Conservation (phyloP, 2,888 invertebrate genomes). For the Drosophila fungiperda region DNA sequence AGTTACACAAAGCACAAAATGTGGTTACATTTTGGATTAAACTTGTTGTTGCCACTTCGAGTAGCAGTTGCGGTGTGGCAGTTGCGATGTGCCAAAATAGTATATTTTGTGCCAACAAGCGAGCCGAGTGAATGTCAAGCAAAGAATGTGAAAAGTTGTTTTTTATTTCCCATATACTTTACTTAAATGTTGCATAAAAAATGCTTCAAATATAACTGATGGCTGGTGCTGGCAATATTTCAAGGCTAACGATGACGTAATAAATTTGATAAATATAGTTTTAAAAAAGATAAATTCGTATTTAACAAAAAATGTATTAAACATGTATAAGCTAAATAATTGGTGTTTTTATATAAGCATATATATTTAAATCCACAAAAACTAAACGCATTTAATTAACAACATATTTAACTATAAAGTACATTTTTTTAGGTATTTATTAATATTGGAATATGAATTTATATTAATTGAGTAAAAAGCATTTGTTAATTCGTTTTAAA, state of each 20-base stretch:
- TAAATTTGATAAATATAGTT: neutral
- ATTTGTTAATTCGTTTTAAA: neutral
- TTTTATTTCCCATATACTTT: slow-evolving; percentile 2
- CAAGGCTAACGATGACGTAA: slow-evolving; percentile 16
- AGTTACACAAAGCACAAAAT: slow-evolving; percentile 78
- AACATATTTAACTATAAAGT: neutral
- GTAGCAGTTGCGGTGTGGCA: slow-evolving; percentile 13
- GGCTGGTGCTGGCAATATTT: slow-evolving; percentile 8
- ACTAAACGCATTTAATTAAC: neutral
- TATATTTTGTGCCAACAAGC: slow-evolving; percentile 32
- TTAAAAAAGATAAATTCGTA: neutral
- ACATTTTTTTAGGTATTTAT: neutral
- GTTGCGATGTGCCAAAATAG: slow-evolving; percentile 15
- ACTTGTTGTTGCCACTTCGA: slow-evolving; percentile 19
- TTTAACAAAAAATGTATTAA: neutral
- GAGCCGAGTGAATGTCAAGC: slow-evolving; percentile 36
- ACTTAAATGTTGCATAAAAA: slow-evolving; percentile 16
- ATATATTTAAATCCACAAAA: too few species aligned
- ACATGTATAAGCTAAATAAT: neutral
- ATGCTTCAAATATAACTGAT: slow-evolving; percentile 13
- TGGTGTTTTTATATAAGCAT: neutral
- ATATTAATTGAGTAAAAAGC: neutral
- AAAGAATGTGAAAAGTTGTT: slow-evolving; percentile 43
- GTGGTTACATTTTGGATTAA: slow-evolving; percentile 80
- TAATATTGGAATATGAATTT: neutral